phyloP scores from a whole-genome alignment of 2,888 invertebrate genomes.

The Bellardia bayeri region DNA sequence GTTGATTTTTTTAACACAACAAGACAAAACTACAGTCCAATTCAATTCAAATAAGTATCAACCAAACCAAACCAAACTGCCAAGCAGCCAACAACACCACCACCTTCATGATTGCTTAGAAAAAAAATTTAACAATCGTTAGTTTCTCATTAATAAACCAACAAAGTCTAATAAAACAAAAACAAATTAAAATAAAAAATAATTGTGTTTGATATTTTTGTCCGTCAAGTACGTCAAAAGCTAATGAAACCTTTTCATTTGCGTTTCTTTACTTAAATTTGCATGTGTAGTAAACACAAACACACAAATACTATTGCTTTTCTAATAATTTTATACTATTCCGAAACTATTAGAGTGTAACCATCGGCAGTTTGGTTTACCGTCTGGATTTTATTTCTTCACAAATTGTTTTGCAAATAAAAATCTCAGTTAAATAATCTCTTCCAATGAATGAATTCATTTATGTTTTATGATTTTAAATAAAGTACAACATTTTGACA shows the following conservation, averaged over 20 bases:
- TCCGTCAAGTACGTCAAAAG: constrained; percentile 44
- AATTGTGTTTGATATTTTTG: constrained; percentile 47
- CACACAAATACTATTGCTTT: constrained; percentile 17
- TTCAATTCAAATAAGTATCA: constrained; percentile 56
- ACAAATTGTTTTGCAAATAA: constrained; percentile 9
- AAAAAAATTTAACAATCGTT: constrained; percentile 63
- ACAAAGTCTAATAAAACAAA: constrained; percentile 55
- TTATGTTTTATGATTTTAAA: background rate
- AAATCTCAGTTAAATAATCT: constrained; percentile 1
- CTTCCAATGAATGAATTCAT: background rate
- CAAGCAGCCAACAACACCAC: constrained; percentile 32
- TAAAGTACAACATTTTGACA: background rate
- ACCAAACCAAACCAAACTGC: constrained; percentile 48
- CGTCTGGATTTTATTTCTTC: constrained; percentile 21
- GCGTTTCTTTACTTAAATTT: constrained; percentile 36
- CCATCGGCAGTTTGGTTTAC: constrained; percentile 49
- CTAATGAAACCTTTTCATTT: constrained; percentile 52
- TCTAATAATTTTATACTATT: constrained; percentile 44
- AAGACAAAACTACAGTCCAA: constrained; percentile 67
- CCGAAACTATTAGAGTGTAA: constrained; percentile 64
- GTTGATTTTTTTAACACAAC: constrained; percentile 64
- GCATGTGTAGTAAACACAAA: background rate
- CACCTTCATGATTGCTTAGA: constrained; percentile 35
- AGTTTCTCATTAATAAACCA: constrained; percentile 62
- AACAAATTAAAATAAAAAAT: constrained; percentile 34